Conservation (phyloP, 2,888 invertebrate species). For the Nephrotoma appendiculata region DNA sequence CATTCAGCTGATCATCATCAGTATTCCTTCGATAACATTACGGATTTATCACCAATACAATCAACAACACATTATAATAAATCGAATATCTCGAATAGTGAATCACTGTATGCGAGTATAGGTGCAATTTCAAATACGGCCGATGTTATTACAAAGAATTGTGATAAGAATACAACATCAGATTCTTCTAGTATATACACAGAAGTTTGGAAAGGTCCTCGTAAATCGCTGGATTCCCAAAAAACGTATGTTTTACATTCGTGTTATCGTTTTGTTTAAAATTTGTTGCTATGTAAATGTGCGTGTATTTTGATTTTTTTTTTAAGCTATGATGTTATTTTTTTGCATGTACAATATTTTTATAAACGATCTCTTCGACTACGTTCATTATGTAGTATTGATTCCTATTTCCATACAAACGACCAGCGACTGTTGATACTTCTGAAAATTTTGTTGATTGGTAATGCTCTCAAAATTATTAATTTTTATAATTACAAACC, state of each 20-base stretch:
- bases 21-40: conserved; percentile 23
- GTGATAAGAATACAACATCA: conserved; percentile 20
- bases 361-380: neutral
- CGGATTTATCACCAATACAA: conserved; percentile 13
- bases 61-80: neutral
- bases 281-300: conserved; percentile 4
- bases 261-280: neutral
- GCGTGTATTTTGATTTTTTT: conserved; percentile 4
- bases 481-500: too few relatives aligned
- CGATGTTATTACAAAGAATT: conserved; percentile 8
- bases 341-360: neutral
- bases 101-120: conserved; percentile 10
- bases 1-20: conserved; percentile 17
- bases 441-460: too few relatives aligned
- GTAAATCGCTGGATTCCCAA: conserved; percentile 27
- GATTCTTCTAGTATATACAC: conserved; percentile 23
- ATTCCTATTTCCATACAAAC: neutral
- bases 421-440: too few relatives aligned
- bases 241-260: conserved; percentile 26
- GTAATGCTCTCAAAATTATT: too few relatives aligned
- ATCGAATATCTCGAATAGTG: conserved; percentile 13
- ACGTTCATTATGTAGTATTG: neutral
- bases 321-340: neutral
- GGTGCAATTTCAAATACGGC: conserved; percentile 5
- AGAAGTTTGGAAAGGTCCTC: conserved; percentile 34